Percentiles rank a stretch among this genome's conserved stretches.
phyloP scores from a whole-genome alignment of 1,140 invertebrate genomes.

The Pseudomyrmex sp. region DNA sequence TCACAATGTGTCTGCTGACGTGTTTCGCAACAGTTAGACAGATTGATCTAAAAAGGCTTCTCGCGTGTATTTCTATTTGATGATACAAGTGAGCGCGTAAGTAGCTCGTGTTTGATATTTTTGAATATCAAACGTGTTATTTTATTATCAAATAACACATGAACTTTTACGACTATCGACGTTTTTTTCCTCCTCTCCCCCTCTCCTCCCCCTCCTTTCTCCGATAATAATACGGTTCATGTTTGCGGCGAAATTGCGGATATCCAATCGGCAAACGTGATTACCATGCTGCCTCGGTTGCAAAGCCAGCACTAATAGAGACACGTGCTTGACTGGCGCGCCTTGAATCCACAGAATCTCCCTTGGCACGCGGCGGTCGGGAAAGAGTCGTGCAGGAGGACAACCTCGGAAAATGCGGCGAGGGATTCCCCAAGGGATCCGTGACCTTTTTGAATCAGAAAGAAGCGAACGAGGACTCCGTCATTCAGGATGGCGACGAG shows the following conservation, averaged over 20 bases:
- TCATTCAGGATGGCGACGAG: slow-evolving; percentile 69
- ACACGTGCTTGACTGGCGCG: neutral
- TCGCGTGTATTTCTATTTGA: neutral
- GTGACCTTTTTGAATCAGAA: slow-evolving; percentile 56
- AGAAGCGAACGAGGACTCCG: slow-evolving; percentile 53
- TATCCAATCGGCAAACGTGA: neutral
- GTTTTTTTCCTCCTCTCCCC: no score
- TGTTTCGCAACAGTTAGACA: slow-evolving; percentile 11
- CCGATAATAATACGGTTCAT: neutral
- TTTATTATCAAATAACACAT: neutral
- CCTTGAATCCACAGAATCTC: slow-evolving; percentile 74
- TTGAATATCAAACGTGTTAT: neutral
- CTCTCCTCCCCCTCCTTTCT: no score
- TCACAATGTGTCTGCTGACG: neutral
- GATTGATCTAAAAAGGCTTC: slow-evolving; percentile 27
- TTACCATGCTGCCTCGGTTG: neutral
- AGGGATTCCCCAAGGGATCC: slow-evolving; percentile 70
- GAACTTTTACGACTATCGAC: neutral
- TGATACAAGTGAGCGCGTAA: neutral
- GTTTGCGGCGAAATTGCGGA: neutral
- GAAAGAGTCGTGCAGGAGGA: slow-evolving; percentile 74
- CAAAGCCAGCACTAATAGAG: neutral
- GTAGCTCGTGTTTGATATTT: neutral
- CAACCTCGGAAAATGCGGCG: slow-evolving; percentile 73
- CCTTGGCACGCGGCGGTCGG: slow-evolving; percentile 70